Base-by-base conservation (phyloP, 1,140 invertebrate species). In the Muscidifurax raptorellus region DNA sequence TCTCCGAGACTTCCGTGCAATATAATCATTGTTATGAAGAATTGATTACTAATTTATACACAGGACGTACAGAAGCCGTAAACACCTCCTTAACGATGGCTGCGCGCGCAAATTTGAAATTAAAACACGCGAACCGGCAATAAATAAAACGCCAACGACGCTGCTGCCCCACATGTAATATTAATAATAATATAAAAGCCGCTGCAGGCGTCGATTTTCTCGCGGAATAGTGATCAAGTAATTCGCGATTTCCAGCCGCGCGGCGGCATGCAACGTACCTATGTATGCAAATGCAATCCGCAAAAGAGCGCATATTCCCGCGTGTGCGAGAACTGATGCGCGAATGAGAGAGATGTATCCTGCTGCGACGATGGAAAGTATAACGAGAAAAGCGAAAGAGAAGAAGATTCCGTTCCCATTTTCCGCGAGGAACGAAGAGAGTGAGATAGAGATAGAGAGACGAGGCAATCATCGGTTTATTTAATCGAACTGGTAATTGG, bases 401-500 rank as follows among this genome's bases (percentile, higher is more conserved):
- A 3, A 47, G 52, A 59, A 59, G 52, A 59, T 59, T 59, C 52
- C 52, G 52, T 22, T 59, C 52, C 52, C 52, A 59, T 59, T 59
- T 59, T 59, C 52, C 52, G 22, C 6, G 64, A 32, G 10, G 40
- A 32, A 13, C 9, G 36, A 83, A 47, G 59, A 67, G 66, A 64
- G n/a, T 7, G 52, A 85, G 75, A 71, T 5, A 71, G 27, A 10
- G 36, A 40, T n/a, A 15, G 71, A 27, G 13, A 25, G 76, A 40
- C 36, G 32, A 87, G 86, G 86, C 89, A 91, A 91, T 91, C 90
- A 91, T 91, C 88, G 90, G 90, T 89, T 91, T 91, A 90, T 91
- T 91, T 90, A 91, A 91, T 91, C 87, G 88, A 91, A 90, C 89
- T 87, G 90, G 86, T 91, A 90, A 91, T 91, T 91, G 88, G 87